Conservation (phyloP, 2,113 vertebrate genomes). For the Alligator sinensis region DNA sequence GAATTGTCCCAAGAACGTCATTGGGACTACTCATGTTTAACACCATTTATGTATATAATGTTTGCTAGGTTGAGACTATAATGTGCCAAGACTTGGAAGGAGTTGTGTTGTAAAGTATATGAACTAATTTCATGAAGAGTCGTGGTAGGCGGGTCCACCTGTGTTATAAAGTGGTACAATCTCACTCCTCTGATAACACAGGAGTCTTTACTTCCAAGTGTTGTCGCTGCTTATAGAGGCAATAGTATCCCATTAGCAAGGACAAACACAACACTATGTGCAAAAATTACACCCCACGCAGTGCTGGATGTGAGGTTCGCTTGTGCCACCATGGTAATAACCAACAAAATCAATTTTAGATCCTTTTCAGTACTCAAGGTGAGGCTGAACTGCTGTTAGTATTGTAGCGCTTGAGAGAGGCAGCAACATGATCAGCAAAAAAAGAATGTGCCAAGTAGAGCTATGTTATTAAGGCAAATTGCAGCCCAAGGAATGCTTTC, state of each 20-base stretch:
- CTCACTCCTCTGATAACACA: not conserved
- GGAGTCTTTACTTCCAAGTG: not conserved
- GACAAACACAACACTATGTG: not conserved
- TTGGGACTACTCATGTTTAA: not conserved
- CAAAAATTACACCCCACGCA: not conserved
- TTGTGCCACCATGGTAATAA: not conserved
- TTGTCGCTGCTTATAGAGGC: not conserved
- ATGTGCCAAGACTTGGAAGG: not conserved
- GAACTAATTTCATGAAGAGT: not conserved
- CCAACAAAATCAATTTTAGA: slow-evolving; percentile 30
- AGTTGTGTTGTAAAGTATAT: not conserved
- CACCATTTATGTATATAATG: rapidly evolving
- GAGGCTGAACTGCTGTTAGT: not conserved
- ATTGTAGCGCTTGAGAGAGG: not conserved
- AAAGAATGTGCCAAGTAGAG: slow-evolving; percentile 13
- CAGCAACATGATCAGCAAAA: not conserved
- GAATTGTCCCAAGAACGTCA: not conserved
- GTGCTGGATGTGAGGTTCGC: slow-evolving; percentile 12
- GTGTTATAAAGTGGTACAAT: not conserved
- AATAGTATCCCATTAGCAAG: not conserved
- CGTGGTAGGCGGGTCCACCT: not conserved
- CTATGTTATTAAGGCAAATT: slow-evolving; percentile 31
- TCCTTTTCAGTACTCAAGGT: slow-evolving; percentile 11
- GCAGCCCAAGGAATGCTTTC: not conserved
- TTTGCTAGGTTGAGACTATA: not conserved